A percentile compares a stretch with the other conserved stretches of the same genome.
These are phyloP conservation scores for Pheosia gnoma DNA, from an alignment of 2,888 invertebrate species.

Conservation along the genomic window DNA sequence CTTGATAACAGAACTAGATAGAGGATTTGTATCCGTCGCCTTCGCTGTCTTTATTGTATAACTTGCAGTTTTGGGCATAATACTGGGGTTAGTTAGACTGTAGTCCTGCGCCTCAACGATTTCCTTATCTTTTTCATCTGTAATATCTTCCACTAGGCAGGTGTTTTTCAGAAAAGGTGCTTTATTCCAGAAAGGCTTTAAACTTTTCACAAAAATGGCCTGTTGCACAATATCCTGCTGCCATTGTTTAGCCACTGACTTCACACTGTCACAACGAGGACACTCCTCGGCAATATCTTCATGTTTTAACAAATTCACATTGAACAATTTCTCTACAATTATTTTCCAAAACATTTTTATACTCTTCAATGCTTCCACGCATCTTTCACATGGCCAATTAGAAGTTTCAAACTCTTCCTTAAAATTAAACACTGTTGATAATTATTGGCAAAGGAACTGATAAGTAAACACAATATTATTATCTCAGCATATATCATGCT, in stretches of 20 bases:
- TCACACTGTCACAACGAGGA: conserved; percentile 45
- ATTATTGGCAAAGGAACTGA: neutral
- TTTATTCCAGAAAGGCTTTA: conserved; percentile 38
- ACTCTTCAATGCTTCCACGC: conserved; percentile 70
- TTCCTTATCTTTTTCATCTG: conserved; percentile 6
- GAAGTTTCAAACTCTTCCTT: conserved; percentile 75
- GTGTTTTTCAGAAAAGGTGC: conserved; percentile 12
- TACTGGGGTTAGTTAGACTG: neutral
- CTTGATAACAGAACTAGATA: conserved; percentile 18
- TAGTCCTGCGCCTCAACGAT: neutral
- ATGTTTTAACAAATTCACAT: conserved; percentile 50
- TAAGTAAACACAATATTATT: no score
- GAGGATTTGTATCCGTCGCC: conserved; percentile 18
- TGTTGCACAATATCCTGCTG: conserved; percentile 65
- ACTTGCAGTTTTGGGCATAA: neutral
- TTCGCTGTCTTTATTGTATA: conserved; percentile 19
- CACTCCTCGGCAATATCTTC: conserved; percentile 36
- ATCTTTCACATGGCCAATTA: conserved; percentile 75
- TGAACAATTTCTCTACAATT: conserved; percentile 67
- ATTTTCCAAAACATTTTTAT: conserved; percentile 78
- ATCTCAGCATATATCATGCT: no score
- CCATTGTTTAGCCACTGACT: conserved; percentile 62
- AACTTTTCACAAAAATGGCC: conserved; percentile 56
- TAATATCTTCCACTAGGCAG: conserved; percentile 12
- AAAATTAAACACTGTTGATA: conserved; percentile 16